Evolutionary conservation across 2,113 vertebrate genomes (phyloP), one percentile per base, ranked within the genome.

Genomic region (Tupaia tana): DNA sequence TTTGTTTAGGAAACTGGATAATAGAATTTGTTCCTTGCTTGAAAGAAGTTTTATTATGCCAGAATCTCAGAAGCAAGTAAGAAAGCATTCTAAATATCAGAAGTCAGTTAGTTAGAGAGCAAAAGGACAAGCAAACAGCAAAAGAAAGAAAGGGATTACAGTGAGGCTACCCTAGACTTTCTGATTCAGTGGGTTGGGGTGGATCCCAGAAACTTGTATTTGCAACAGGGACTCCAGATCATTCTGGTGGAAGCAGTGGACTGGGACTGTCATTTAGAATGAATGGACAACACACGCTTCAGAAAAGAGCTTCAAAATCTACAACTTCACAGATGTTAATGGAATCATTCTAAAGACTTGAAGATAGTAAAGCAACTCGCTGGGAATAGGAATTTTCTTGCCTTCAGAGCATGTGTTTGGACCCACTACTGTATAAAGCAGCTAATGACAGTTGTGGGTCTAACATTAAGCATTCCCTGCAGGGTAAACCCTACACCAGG

Each of bases 261-360:
- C 69, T 75, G 69, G n/a, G n/a, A n/a, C n/a, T n/a, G n/a, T 75
- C 25, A 14, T 52, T 93, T 82, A 79, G 78, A 59, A 27, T 54
- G 24, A 74, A 0, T 59, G n/a, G 31, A 75, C 52, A 67, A 67
- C 58, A 87, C 12, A 64, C 7, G 22, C 18, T 93, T 73, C 6
- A 73, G 29, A 73, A 87, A 73, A 34, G 81, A 56, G 75, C 16
- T 87, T 73, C 67, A 81, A 70, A 64, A 93, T 73, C 66, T 93
- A 71, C 5, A 64, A 3, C 59, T 34, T 93, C 34, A 34, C 20
- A 64, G 75, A 81, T 14, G 10, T 64, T 80, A 64, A 31, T 93
- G 66, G 67, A 79, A n/a, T 80, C 67, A 58, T 22, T 20, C 13
- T 13, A 43, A 29, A 52, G 64, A 66, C 58, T 93, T 81, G 24